Evolutionary conservation across 2,888 invertebrate genomes (phyloP).

Genomic region (Slavum lentiscoides): DNA sequence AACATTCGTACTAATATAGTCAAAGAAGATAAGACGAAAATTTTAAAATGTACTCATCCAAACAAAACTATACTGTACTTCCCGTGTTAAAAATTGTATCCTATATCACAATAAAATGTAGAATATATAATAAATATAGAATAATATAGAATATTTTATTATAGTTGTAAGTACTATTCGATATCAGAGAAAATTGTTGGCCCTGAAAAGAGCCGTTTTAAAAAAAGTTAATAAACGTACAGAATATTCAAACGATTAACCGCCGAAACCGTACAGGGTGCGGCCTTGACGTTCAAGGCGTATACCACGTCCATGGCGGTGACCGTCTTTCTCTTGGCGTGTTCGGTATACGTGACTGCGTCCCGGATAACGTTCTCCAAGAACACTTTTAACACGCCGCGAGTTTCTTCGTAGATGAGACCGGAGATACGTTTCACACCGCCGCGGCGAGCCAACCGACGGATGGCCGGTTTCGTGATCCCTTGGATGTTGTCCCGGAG

Average conservation of each 20-base stretch:
- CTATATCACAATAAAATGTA: too few relatives aligned
- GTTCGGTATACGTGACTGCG: slow-evolving; percentile 85
- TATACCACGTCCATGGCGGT: slow-evolving; percentile 73
- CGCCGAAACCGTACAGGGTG: slow-evolving; percentile 80
- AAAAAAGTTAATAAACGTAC: too few relatives aligned
- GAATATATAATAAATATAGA: too few relatives aligned
- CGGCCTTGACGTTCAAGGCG: slow-evolving; percentile 62
- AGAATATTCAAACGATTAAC: slow-evolving; percentile 60
- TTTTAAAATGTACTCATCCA: too few relatives aligned
- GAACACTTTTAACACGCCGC: slow-evolving; percentile 79
- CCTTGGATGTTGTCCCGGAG: slow-evolving; percentile 64
- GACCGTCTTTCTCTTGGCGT: slow-evolving; percentile 65
- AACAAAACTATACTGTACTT: too few relatives aligned
- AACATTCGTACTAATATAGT: too few relatives aligned
- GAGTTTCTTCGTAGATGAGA: slow-evolving; percentile 78
- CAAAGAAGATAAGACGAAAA: too few relatives aligned
- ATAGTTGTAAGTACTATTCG: too few relatives aligned
- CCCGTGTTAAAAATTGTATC: too few relatives aligned
- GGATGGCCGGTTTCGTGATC: slow-evolving; percentile 77
- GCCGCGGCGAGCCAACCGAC: slow-evolving; percentile 72
- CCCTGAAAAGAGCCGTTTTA: too few relatives aligned
- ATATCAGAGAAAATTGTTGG: too few relatives aligned
- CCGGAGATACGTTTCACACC: slow-evolving; percentile 65
- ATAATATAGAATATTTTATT: too few relatives aligned
- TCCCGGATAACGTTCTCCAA: slow-evolving; percentile 79